Percentiles rank a stretch among this genome's conserved stretches.
phyloP scores from a whole-genome alignment of 2,113 vertebrate species.

The Chamaetylas fuelleborni region DNA sequence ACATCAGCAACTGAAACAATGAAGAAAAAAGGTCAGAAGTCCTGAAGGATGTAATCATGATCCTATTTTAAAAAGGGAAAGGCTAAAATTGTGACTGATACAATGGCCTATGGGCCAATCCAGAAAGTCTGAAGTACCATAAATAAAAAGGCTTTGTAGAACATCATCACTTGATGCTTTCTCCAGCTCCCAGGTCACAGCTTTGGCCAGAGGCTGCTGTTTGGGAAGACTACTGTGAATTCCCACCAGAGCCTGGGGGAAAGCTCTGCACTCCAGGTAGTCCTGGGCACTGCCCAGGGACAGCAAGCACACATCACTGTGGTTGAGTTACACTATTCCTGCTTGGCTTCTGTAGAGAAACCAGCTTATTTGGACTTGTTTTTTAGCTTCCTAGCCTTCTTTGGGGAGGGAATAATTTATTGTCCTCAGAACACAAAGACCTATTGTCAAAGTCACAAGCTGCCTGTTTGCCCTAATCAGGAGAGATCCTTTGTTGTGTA shows the following conservation, averaged over 20 bases:
- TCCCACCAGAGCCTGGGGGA: background rate
- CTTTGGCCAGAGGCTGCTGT: background rate
- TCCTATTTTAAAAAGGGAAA: conserved; percentile 23
- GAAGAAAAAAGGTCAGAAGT: conserved; percentile 16
- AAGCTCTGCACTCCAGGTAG: background rate
- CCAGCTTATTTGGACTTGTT: background rate
- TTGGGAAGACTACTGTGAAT: background rate
- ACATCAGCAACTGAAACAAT: background rate
- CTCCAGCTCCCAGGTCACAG: background rate
- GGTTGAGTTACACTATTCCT: background rate
- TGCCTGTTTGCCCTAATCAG: background rate
- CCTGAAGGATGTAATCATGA: background rate
- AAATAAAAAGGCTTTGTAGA: background rate
- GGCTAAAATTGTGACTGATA: conserved; percentile 34
- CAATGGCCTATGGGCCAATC: background rate
- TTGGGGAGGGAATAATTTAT: background rate
- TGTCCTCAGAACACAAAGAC: conserved; percentile 16
- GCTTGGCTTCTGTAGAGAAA: background rate
- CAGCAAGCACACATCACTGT: background rate
- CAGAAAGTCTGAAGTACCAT: background rate
- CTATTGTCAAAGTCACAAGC: conserved; percentile 4
- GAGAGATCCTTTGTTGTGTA: background rate
- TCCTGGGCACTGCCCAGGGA: background rate
- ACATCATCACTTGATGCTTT: background rate
- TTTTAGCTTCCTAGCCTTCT: background rate